A percentile compares a stretch with the other conserved stretches of the same genome.
phyloP scores from a whole-genome alignment of 2,888 invertebrate species.

The Endotricha flammealis region DNA sequence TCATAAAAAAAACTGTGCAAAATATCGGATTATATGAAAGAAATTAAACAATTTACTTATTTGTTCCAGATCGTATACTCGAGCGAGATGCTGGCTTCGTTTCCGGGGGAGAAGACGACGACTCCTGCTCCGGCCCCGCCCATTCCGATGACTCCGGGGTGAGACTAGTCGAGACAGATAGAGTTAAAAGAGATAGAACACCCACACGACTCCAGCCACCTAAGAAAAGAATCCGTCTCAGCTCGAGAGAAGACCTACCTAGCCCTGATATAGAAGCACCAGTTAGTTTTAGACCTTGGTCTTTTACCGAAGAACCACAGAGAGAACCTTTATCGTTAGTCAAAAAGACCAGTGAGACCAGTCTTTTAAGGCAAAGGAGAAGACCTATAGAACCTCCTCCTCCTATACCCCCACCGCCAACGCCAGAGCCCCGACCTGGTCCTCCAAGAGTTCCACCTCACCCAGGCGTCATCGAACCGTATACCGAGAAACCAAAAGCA shows the following conservation, averaged over 20 bases:
- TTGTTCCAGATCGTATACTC: constrained; percentile 76
- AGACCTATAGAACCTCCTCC: constrained; percentile 53
- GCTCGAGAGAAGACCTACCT: constrained; percentile 51
- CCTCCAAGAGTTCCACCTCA: constrained; percentile 75
- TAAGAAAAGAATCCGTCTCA: constrained; percentile 83
- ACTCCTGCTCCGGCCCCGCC: constrained; percentile 73
- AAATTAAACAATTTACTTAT: constrained; percentile 20
- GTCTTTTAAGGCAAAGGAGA: constrained; percentile 49
- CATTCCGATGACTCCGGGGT: constrained; percentile 75
- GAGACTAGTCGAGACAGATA: constrained; percentile 60
- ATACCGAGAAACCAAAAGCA: constrained; percentile 43
- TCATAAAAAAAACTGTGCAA: too few relatives aligned
- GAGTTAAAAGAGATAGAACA: constrained; percentile 78
- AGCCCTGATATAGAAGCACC: constrained; percentile 65
- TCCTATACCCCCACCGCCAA: constrained; percentile 37
- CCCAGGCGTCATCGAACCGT: constrained; percentile 64
- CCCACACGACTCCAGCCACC: constrained; percentile 74
- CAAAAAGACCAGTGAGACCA: constrained; percentile 59
- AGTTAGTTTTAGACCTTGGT: constrained; percentile 82
- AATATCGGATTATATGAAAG: too few relatives aligned
- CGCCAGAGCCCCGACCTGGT: constrained; percentile 41
- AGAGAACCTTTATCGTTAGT: constrained; percentile 82
- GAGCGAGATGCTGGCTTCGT: constrained; percentile 86
- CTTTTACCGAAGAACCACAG: constrained; percentile 76
- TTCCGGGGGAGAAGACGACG: constrained; percentile 85